Evolutionary conservation across 2,113 vertebrate genomes (phyloP).

Genomic region (Poeciliopsis turrubarensis): DNA sequence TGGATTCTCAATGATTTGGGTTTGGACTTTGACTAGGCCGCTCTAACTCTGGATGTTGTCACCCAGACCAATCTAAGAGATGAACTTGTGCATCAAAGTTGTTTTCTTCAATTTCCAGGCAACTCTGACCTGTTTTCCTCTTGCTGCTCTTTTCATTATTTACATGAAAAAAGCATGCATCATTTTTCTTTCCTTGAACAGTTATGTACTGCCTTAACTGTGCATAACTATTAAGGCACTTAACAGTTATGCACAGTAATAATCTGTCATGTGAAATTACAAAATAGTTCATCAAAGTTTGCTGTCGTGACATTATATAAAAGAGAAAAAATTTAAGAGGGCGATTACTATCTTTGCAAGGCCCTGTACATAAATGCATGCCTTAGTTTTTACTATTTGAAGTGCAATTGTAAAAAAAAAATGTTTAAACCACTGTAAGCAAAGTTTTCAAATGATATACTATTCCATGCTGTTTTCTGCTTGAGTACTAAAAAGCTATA

Average conservation of each 20-base stretch:
- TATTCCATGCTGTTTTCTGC: constrained; percentile 7
- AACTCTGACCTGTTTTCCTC: too few relatives aligned
- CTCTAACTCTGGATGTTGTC: background rate
- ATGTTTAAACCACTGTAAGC: constrained; percentile 20
- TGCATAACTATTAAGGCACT: too few relatives aligned
- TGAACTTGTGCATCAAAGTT: too few relatives aligned
- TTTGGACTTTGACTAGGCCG: background rate
- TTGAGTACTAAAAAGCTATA: constrained; percentile 34
- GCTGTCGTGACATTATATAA: background rate
- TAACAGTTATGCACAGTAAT: too few relatives aligned
- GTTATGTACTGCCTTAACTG: too few relatives aligned
- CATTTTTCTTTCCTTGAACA: too few relatives aligned
- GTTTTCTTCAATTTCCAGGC: too few relatives aligned
- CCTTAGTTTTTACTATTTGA: constrained; percentile 1
- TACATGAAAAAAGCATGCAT: background rate
- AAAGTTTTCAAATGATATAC: constrained; percentile 33
- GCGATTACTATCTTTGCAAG: background rate
- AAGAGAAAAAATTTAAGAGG: background rate
- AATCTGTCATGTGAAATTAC: too few relatives aligned
- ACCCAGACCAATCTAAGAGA: too few relatives aligned
- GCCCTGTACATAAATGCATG: background rate
- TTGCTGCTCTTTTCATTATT: too few relatives aligned
- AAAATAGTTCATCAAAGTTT: background rate
- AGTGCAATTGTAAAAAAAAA: constrained; percentile 35
- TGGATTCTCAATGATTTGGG: background rate